Base-by-base conservation (phyloP, 2,113 vertebrate genomes). In the Psittacus erithacus region DNA sequence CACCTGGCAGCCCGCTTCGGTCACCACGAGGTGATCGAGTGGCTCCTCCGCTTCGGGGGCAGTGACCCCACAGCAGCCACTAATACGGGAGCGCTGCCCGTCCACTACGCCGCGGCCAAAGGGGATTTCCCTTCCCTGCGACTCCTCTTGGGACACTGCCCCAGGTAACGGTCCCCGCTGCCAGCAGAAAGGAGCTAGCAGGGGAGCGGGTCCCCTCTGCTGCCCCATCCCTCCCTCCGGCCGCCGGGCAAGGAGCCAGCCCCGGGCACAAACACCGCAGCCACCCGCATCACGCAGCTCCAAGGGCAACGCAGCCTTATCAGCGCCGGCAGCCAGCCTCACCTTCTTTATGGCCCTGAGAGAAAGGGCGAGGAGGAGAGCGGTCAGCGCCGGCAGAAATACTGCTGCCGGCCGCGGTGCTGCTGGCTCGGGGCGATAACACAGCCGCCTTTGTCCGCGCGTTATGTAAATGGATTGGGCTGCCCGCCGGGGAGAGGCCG, bases 61-160 rank as follows among this genome's bases (percentile, higher is more conserved):
- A 98, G 98, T 16, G 98, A 99, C 65, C 98, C 99, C 24, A 97
- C 98, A 13, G 85, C 93, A 39, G 95, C 98, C 97, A 99, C 99
- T 2, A 99, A 99, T 73, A 99, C 98, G 1, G 99, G 99, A 9
- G 99, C 99, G 5, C 95, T 99, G 77, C 98, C 99, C 9, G 81
- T 99, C 86, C 99, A 99, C 97, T 99, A 99, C 2, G 99, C 99
- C 1, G 99, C 99, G 94, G 99, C 99, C 98, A 99, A 99, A 98
- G 99, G 99, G 94, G 99, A 99, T 97, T 98, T 99, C 86, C 96
- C 98, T 87, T 99, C 99, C 53, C 98, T 99, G 81, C 98, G 98
- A 82, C 98, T 99, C 77, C 98, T 99, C 82, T 35, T 99, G 82
- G 96, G 97, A 69, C 98, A 99, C 97, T 98, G 98, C 97, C 98